phyloP scores from a whole-genome alignment of 2,113 vertebrate species.

The Petrocephalus microphthalmus region DNA sequence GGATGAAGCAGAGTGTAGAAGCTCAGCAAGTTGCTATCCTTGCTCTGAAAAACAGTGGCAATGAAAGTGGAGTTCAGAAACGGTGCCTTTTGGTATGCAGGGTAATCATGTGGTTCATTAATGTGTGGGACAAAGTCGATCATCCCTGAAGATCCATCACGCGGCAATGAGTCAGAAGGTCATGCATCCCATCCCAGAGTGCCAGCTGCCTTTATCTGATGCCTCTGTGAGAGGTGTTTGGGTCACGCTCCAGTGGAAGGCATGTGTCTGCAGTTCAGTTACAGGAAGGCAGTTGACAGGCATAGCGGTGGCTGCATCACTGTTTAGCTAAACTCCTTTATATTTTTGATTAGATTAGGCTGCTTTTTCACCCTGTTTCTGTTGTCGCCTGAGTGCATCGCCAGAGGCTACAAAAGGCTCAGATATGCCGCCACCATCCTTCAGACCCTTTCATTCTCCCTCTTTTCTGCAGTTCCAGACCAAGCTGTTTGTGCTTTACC shows the following conservation, averaged over 20 bases:
- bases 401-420: conserved; percentile 16
- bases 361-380: conserved; percentile 20
- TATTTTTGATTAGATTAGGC: conserved; percentile 37
- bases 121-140: background rate
- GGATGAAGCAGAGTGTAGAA: background rate
- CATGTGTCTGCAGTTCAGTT: background rate
- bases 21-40: background rate
- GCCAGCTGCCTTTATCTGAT: background rate
- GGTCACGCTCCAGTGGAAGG: background rate
- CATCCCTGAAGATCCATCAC: background rate
- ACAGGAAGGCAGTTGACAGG: conserved; percentile 13
- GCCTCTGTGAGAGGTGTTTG: conserved; percentile 1
- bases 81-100: background rate
- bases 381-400: conserved; percentile 24
- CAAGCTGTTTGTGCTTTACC: background rate
- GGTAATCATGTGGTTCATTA: background rate
- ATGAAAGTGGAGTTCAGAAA: background rate
- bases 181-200: background rate
- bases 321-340: conserved; percentile 19
- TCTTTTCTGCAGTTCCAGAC: conserved; percentile 10
- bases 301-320: conserved; percentile 1
- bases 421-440: conserved; percentile 6
- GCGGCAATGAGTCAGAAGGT: background rate
- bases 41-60: background rate
- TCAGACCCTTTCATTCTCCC: conserved; percentile 14